Base-by-base conservation (phyloP, 1,140 invertebrate genomes). In the Eriosoma lanigerum region DNA sequence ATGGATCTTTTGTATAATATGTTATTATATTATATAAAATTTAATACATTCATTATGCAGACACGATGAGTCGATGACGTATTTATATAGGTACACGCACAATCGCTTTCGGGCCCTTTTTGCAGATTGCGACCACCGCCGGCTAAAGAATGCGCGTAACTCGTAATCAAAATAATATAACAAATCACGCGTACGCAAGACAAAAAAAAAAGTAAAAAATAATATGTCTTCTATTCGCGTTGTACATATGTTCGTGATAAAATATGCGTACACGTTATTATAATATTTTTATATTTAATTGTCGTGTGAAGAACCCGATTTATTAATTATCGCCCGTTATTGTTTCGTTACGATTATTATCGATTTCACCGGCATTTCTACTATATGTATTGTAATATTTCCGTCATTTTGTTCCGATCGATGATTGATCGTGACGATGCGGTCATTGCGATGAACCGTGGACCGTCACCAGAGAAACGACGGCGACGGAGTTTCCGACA, bases 11-110 rank as follows among this genome's bases (percentile, higher is more conserved):
- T 66, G n/a, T 66, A 13, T 19, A 19, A 66, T 44, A 38, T 8
- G 32, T 4, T 44, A 21, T 44, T 66, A 66, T 44, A 66, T 66
- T 66, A 21, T 66, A 62, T 32, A 62, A 62, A 62, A 62, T 48
- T 15, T 48, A 48, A 15, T 48, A 48, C 10, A 15, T 48, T 13
- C 10, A 48, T 48, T 48, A 48, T 48, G 32, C 8, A 38, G 8
- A 38, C 32, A 38, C 32, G 32, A 48, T 10, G 46, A 15, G 58
- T 26, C 24, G 58, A 62, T 62, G 58, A 62, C 58, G 58, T 62
- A 38, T 38, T 38, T 38, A 3, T 38, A 38, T 38, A 32, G 26
- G 29, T 13, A 17, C 58, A 17, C 6, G 24, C 58, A 62, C 26
- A 13, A 32, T 3, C 60, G 17, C 29, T 29, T 17, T 19, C 17